These are phyloP conservation scores for Drosophila mayaguana DNA, from an alignment of 2,888 invertebrate species.

Conservation along the genomic window DNA sequence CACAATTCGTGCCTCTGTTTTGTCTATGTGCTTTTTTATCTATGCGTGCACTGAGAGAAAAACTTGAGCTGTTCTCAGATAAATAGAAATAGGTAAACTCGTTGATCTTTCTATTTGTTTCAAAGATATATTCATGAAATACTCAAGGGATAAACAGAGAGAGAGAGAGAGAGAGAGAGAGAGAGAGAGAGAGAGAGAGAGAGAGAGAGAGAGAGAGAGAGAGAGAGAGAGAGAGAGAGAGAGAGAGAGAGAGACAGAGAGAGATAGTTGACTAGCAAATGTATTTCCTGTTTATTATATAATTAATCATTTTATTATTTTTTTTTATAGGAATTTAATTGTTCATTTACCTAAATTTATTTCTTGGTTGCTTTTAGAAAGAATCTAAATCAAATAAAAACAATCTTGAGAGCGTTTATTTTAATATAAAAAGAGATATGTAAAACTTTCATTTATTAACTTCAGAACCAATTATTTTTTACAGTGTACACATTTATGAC, in stretches of 20 bases:
- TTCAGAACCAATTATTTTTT: not conserved
- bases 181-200: not conserved
- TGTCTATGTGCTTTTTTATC: slow-evolving; percentile 7
- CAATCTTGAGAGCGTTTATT: not conserved
- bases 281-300: too few relatives aligned
- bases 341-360: too few relatives aligned
- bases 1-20: slow-evolving; percentile 26
- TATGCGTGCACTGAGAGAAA: slow-evolving; percentile 1
- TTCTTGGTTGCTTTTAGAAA: too few relatives aligned
- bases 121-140: not conserved
- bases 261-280: too few relatives aligned
- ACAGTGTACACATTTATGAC: not conserved
- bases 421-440: not conserved
- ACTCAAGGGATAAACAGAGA: too few relatives aligned
- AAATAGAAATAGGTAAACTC: too few relatives aligned
- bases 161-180: too few relatives aligned
- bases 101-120: not conserved
- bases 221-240: not conserved
- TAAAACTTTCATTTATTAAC: not conserved
- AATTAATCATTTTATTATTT: too few relatives aligned
- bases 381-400: too few relatives aligned
- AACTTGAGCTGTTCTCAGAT: not conserved
- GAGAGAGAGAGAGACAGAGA: too few relatives aligned
- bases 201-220: not conserved
- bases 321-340: too few relatives aligned